Evolutionary conservation across 1,140 invertebrate species (phyloP).

Genomic region (Neotoxoptera formosana): DNA sequence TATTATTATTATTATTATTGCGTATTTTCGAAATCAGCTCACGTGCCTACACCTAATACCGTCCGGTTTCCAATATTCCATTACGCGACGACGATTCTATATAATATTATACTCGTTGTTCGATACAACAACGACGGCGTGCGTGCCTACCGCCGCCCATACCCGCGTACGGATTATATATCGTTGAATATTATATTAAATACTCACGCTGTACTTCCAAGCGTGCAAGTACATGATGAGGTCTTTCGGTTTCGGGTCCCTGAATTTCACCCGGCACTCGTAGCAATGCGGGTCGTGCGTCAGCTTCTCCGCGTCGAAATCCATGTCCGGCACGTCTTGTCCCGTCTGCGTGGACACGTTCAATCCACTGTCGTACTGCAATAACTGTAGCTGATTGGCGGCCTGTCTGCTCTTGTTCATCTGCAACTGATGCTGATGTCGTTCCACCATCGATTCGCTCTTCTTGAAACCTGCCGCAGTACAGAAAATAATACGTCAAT

Average conservation of each 20-base stretch:
- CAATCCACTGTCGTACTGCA: slow-evolving; percentile 66
- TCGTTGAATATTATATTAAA: slow-evolving; percentile 19
- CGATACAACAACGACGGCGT: background rate
- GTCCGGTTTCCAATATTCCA: background rate
- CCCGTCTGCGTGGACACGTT: slow-evolving; percentile 85
- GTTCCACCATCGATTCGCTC: background rate
- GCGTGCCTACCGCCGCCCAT: too few species aligned
- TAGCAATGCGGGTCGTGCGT: slow-evolving; percentile 87
- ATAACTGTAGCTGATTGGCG: slow-evolving; percentile 24
- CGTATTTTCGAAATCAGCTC: background rate
- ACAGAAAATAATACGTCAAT: background rate
- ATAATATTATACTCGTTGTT: too few species aligned
- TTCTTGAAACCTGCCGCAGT: background rate
- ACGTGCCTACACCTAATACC: background rate
- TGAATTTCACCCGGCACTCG: slow-evolving; percentile 89
- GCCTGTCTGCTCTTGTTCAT: background rate
- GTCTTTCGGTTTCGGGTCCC: slow-evolving; percentile 88
- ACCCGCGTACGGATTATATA: background rate
- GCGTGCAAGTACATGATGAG: slow-evolving; percentile 96
- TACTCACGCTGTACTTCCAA: slow-evolving; percentile 66
- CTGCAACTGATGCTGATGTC: background rate
- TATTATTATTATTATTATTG: background rate
- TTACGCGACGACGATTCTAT: background rate
- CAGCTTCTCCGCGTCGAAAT: slow-evolving; percentile 78
- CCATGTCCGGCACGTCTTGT: slow-evolving; percentile 74